phyloP scores from a whole-genome alignment of 2,797 vertebrate genomes.

The Cuniculus paca region DNA sequence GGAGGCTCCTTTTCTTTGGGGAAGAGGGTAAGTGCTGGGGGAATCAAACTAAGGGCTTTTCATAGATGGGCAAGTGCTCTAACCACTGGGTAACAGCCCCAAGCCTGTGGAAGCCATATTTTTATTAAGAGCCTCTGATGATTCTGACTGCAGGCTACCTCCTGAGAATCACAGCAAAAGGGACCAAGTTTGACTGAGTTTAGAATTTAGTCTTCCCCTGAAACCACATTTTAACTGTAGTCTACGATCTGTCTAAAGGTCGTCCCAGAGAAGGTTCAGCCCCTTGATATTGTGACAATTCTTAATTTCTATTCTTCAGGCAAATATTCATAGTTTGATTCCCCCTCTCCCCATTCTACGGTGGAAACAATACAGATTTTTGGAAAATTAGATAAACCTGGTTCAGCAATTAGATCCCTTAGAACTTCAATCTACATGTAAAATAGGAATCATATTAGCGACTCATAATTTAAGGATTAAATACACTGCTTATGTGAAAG shows the following conservation, averaged over 20 bases:
- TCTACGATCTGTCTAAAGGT: neutral
- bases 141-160: neutral
- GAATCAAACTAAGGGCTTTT: neutral
- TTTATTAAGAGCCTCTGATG: neutral
- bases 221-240: neutral
- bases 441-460: neutral
- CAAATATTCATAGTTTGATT: neutral
- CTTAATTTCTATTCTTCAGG: slow-evolving; percentile 20
- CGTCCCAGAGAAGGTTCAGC: neutral
- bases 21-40: neutral
- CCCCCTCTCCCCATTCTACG: neutral
- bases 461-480: neutral
- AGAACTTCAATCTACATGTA: neutral
- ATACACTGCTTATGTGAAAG: neutral
- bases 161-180: neutral
- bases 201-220: neutral
- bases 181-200: neutral
- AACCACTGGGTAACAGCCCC: neutral
- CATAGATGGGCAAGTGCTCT: too few relatives aligned
- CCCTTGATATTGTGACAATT: neutral
- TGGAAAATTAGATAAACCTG: slow-evolving; percentile 11
- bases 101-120: neutral
- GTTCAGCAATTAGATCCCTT: neutral
- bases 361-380: neutral
- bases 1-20: neutral